Conservation (phyloP, 2,797 vertebrate genomes). For the Phylloscopus collybita region DNA sequence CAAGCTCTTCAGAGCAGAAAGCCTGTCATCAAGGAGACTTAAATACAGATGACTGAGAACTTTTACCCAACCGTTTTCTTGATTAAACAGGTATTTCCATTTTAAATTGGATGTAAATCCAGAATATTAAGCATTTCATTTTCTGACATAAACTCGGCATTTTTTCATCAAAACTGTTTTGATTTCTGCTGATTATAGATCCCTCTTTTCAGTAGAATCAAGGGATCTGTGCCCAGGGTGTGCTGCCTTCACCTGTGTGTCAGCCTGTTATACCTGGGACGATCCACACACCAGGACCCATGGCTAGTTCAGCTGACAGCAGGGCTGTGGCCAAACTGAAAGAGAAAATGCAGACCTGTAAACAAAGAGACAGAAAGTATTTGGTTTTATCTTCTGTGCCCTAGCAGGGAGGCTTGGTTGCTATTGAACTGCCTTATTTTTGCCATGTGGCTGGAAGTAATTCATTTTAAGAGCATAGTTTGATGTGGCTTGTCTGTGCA, state of each 20-base stretch:
- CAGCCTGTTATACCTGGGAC: neutral
- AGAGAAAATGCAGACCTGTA: neutral
- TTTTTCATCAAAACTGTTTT: slow-evolving; percentile 14
- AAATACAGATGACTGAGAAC: neutral
- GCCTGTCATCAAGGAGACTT: slow-evolving; percentile 2
- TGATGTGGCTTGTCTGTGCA: neutral
- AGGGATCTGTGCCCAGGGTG: neutral
- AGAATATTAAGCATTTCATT: neutral
- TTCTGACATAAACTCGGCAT: neutral
- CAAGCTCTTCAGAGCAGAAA: neutral
- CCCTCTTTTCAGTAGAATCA: neutral
- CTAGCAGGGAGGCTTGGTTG: neutral
- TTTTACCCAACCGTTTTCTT: slow-evolving; percentile 10
- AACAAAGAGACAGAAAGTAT: neutral
- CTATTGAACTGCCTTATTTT: neutral
- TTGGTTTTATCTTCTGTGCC: neutral
- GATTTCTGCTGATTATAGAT: neutral
- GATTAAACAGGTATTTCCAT: slow-evolving; percentile 39
- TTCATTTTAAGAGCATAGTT: neutral
- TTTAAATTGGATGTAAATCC: slow-evolving; percentile 36
- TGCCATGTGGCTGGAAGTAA: neutral
- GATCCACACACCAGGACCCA: fast-evolving
- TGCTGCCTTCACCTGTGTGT: neutral
- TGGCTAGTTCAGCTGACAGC: neutral
- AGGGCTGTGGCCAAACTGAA: neutral